Evolutionary conservation across 2,888 invertebrate genomes (phyloP).

Genomic region (Diploptera punctata): DNA sequence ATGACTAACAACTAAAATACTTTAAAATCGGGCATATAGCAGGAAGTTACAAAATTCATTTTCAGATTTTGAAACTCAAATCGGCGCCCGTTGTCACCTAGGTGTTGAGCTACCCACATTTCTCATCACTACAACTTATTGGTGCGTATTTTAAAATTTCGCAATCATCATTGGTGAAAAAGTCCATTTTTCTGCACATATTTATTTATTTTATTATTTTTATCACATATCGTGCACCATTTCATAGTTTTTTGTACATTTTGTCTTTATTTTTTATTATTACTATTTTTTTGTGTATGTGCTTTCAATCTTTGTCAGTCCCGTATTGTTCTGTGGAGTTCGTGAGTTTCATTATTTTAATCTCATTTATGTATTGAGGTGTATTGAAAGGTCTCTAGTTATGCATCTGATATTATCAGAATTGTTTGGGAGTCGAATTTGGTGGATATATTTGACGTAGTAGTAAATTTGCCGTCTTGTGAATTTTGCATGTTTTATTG

Average conservation of each 20-base stretch:
- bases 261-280: not conserved
- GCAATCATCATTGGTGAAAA: not conserved
- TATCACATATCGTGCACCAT: not conserved
- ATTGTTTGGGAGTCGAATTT: too few species aligned
- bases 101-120: not conserved
- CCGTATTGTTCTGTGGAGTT: too few species aligned
- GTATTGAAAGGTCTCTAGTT: too few species aligned
- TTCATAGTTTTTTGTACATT: not conserved
- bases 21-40: not conserved
- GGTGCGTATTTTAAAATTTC: not conserved
- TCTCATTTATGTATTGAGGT: too few species aligned
- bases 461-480: too few species aligned
- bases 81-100: not conserved
- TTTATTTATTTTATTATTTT: not conserved
- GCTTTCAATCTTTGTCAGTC: too few species aligned
- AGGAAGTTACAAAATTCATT: slow-evolving; percentile 14
- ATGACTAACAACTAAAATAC: too few species aligned
- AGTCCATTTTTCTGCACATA: not conserved
- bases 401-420: too few species aligned
- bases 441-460: too few species aligned
- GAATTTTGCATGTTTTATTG: too few species aligned
- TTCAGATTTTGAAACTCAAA: slow-evolving; percentile 7
- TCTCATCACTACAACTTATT: not conserved
- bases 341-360: too few species aligned
- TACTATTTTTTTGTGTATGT: too few species aligned